Conservation (phyloP, 2,888 invertebrate species). For the Campoplex capitator region DNA sequence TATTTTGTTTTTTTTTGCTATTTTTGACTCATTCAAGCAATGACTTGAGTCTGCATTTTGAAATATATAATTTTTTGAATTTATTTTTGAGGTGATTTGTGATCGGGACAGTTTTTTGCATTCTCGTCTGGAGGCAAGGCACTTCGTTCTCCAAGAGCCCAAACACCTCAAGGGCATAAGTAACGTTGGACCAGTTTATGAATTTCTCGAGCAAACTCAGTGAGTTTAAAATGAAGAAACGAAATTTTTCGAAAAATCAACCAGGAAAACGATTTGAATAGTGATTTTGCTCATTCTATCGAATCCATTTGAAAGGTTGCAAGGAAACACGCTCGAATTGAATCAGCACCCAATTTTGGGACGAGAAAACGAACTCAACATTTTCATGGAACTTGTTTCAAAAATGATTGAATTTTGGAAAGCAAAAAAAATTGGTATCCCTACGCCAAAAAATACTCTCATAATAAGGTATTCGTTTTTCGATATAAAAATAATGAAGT, state of each 20-base stretch:
- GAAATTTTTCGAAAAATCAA: conserved; percentile 9
- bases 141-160: conserved; percentile 87
- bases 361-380: conserved; percentile 84
- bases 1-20: too few species aligned
- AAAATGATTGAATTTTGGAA: conserved; percentile 66
- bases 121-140: conserved; percentile 87
- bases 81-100: conserved; percentile 83
- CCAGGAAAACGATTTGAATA: not conserved
- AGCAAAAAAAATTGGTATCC: not conserved
- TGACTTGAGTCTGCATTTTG: not conserved
- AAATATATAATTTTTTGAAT: not conserved
- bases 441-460: conserved; percentile 72
- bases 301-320: conserved; percentile 50
- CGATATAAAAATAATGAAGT: not conserved
- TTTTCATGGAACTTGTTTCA: conserved; percentile 74
- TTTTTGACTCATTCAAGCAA: too few species aligned
- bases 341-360: conserved; percentile 86
- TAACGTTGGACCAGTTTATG: conserved; percentile 88
- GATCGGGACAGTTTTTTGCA: conserved; percentile 89
- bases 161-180: conserved; percentile 87
- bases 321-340: conserved; percentile 70
- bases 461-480: conserved; percentile 74
- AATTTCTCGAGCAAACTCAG: conserved; percentile 85
- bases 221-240: conserved; percentile 67
- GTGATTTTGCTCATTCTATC: not conserved